A percentile compares a stretch with the other conserved stretches of the same genome.
These are phyloP conservation scores for Acanthisitta chloris DNA, from an alignment of 2,113 vertebrate species.

Conservation along the genomic window DNA sequence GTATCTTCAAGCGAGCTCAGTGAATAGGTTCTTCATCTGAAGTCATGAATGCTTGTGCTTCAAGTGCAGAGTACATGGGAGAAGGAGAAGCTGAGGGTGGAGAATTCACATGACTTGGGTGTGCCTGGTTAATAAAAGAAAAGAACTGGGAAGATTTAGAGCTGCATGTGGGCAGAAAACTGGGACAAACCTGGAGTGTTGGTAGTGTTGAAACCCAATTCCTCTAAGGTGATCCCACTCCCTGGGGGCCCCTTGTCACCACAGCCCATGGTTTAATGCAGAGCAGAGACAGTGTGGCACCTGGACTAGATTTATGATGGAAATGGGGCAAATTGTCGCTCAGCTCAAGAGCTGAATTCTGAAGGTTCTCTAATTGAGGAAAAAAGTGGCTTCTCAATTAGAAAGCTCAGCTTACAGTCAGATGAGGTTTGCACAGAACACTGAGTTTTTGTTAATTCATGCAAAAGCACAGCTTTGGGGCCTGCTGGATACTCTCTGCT, in stretches of 20 bases:
- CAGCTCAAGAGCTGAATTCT: not conserved
- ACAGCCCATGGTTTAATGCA: not conserved
- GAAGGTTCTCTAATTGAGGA: not conserved
- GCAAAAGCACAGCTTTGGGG: slow-evolving; percentile 30
- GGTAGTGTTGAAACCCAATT: not conserved
- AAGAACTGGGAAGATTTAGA: not conserved
- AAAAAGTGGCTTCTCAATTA: not conserved
- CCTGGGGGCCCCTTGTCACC: not conserved
- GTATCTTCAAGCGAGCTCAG: not conserved
- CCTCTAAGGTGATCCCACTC: not conserved
- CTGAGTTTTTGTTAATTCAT: slow-evolving; percentile 46
- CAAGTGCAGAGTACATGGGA: not conserved
- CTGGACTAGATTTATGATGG: not conserved
- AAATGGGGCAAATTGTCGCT: not conserved
- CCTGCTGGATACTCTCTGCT: not conserved
- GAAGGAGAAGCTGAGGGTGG: not conserved
- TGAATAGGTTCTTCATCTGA: not conserved
- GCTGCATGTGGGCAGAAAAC: not conserved
- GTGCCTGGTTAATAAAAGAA: not conserved
- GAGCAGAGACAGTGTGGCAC: not conserved
- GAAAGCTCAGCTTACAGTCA: slow-evolving; percentile 35
- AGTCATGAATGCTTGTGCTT: not conserved
- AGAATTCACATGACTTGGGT: not conserved
- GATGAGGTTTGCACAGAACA: slow-evolving; percentile 42
- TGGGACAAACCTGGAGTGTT: not conserved